Evolutionary conservation across 2,888 invertebrate genomes (phyloP), one percentile per base, ranked within the genome.

Genomic region (Nomada fabriciana): DNA sequence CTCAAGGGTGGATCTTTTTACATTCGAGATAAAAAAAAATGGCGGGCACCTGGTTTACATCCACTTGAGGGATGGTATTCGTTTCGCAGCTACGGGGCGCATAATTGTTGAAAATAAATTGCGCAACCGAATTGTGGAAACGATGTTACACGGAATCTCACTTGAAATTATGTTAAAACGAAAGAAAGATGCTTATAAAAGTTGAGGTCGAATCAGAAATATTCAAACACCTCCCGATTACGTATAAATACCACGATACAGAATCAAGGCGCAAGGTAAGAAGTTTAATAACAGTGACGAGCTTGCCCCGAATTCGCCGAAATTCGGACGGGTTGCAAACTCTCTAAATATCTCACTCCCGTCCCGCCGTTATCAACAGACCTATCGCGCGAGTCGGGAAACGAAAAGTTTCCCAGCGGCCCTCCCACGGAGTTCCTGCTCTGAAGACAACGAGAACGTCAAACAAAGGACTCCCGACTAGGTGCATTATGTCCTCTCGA

Each of bases 391-490:
- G 47, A 15, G 13, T 2, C 47, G 15, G 3, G 13, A 2, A 63
- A 36, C 61, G 84, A 59, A 85, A 87, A 87, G 78, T 86, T 87
- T 86, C 10, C 79, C 47, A 43, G 9, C n/a, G n/a, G 57, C 55
- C 57, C 67, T 36, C 61, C 47, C 52, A 25, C 25, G 42, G 47
- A 60, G 70, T 42, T 63, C 77, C 69, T 78, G 72, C 73, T 57
- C 76, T 70, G 73, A 87, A 90, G 91, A 92, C 91, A 92, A 92
- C 90, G 89, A 88, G 89, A 89, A 90, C 89, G 89, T 89, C 91
- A 93, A 93, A 91, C 90, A 92, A 91, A 91, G 88, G 84, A 86
- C 80, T 82, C 83, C 83, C 65, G 82, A 83, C 85, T 80, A 74
- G 86, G 88, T 88, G 89, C 91, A 91, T 92, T 92, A 91, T 89